A percentile compares a stretch with the other conserved stretches of the same genome.
Conservation (phyloP, 2,888 invertebrate genomes). For the Acleris holmiana region DNA sequence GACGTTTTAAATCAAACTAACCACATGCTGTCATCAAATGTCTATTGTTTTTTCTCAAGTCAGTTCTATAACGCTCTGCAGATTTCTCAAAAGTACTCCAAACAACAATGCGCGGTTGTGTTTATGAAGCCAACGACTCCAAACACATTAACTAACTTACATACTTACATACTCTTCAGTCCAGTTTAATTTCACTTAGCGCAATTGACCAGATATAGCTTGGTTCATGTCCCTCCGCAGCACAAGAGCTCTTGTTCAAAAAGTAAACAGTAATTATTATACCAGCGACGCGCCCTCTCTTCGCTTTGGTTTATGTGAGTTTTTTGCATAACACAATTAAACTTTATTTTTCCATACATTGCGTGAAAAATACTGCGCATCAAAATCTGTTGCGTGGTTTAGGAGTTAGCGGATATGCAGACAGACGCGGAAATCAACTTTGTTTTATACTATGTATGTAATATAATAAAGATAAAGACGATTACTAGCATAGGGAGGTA, state of each 20-base stretch:
- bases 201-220: constrained; percentile 30
- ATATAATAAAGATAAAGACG: no score
- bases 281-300: background rate
- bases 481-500: no score
- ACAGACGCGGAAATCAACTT: no score
- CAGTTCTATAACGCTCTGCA: constrained; percentile 9
- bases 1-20: background rate
- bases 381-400: no score
- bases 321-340: no score
- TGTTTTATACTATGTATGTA: no score
- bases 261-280: background rate
- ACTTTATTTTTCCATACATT: background rate
- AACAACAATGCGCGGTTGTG: constrained; percentile 15
- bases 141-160: background rate
- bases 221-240: constrained; percentile 10
- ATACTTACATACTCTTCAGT: background rate
- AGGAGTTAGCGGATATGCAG: no score
- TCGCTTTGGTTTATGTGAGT: no score
- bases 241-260: constrained; percentile 18
- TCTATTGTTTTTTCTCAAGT: background rate
- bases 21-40: background rate
- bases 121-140: constrained; percentile 22
- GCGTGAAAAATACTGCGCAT: no score
- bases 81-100: constrained; percentile 7
- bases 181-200: constrained; percentile 33